Base-by-base conservation (phyloP, 2,113 vertebrate species). In the Calonectris borealis region DNA sequence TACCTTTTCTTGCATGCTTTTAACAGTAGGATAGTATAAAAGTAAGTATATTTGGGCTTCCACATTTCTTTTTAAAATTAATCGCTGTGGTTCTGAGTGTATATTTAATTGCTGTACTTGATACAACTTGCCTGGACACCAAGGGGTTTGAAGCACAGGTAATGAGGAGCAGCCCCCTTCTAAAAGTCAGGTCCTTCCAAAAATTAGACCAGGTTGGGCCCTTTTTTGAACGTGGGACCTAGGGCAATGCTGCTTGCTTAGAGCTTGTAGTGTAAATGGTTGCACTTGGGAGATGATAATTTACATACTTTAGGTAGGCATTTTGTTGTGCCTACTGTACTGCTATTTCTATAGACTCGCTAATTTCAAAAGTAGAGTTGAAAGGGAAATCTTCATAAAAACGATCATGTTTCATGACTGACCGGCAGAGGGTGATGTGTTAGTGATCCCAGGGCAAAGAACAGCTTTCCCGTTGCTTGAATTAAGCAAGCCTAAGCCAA, bases 371-470 rank as follows among this genome's bases (percentile, higher is more conserved):
- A 11, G 5, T 12, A 4, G 60, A 38, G 5, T 3, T 10, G 34
- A 57, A 64, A 44, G 27, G 51, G 19, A 55, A n/a, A 42, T 49
- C 18, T 81, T 20, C 24, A 11, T 44, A 6, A 42, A 19, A 5
- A 12, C 0, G 10, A 9, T 24, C 7, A 0, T 11, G 6, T 34
- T 42, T 44, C 25, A 11, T 16, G 32, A 7, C 24, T 78, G 82
- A 20, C 93, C 95, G 13, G 94, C 87, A 97, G 97, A 92, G 96
- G 87, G 94, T 46, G 19, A 17, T 10, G 54, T 31, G 52, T 57
- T 13, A 20, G n/a, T 24, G 54, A 34, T n/a, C 57, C 22, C 54
- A 5, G 36, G 44, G 34, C 32, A 2, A 34, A 31, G n/a, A 85
- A 14, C 62, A 20, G 0, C 71, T 46, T 52, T 29, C 18, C 55